These are phyloP conservation scores for Hemitrygon akajei DNA, from an alignment of 2,797 vertebrate species.

Conservation along the genomic window DNA sequence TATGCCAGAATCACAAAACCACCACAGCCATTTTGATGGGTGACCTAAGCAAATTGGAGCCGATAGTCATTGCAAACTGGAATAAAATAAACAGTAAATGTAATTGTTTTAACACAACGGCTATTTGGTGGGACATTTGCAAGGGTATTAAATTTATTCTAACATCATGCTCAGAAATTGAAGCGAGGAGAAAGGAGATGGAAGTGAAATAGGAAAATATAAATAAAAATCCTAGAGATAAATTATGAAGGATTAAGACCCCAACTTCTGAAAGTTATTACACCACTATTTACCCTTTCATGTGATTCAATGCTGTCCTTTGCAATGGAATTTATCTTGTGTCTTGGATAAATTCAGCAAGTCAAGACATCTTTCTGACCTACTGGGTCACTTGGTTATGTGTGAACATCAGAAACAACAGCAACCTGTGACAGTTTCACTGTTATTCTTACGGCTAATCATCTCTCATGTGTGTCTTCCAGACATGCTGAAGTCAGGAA, in stretches of 20 bases:
- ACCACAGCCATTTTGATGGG: background rate
- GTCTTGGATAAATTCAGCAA: too few relatives aligned
- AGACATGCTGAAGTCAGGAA: background rate
- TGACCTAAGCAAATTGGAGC: background rate
- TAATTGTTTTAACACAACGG: background rate
- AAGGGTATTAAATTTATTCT: background rate
- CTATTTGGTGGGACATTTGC: background rate
- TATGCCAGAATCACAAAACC: background rate
- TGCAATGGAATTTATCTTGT: too few relatives aligned
- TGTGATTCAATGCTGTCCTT: too few relatives aligned
- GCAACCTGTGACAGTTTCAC: too few relatives aligned
- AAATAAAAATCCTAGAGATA: background rate
- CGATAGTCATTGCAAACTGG: background rate
- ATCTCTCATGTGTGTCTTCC: background rate
- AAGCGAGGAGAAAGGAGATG: background rate
- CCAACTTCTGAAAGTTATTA: too few relatives aligned
- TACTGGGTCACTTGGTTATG: too few relatives aligned
- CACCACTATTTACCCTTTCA: too few relatives aligned
- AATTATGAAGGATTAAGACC: background rate
- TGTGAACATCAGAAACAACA: too few relatives aligned
- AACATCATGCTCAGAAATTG: background rate
- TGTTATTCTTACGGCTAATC: too few relatives aligned
- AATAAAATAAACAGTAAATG: background rate
- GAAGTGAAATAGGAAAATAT: background rate
- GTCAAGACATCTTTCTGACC: too few relatives aligned